Conservation (phyloP, 2,888 invertebrate genomes). For the Chydorus sphaericus region DNA sequence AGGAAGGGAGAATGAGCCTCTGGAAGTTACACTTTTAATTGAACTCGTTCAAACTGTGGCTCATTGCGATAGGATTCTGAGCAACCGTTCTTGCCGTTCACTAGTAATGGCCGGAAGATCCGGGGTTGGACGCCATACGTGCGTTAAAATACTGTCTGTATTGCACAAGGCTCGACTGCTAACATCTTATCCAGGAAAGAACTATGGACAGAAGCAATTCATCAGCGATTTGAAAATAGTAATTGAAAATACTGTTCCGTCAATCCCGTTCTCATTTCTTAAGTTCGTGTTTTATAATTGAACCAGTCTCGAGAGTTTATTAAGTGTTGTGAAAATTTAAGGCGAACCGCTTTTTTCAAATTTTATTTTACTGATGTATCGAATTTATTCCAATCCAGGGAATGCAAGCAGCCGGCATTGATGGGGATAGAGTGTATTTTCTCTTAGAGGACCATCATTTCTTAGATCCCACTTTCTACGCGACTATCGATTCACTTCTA, state of each 20-base stretch:
- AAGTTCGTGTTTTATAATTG: neutral
- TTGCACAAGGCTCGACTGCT: slow-evolving; percentile 48
- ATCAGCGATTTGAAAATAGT: slow-evolving; percentile 63
- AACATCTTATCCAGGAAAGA: slow-evolving; percentile 38
- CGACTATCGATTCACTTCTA: slow-evolving; percentile 59
- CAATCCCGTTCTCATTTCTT: neutral
- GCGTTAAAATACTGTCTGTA: slow-evolving; percentile 55
- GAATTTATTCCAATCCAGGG: slow-evolving; percentile 33
- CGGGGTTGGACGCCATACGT: slow-evolving; percentile 66
- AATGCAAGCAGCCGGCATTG: slow-evolving; percentile 61
- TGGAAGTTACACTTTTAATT: slow-evolving; percentile 45
- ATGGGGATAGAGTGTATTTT: slow-evolving; percentile 44
- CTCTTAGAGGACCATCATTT: slow-evolving; percentile 72
- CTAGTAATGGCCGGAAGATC: slow-evolving; percentile 57
- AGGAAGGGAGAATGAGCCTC: slow-evolving; percentile 48
- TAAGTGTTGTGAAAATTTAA: neutral
- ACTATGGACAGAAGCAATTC: slow-evolving; percentile 48
- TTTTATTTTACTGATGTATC: slow-evolving; percentile 11
- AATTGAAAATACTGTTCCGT: slow-evolving; percentile 22
- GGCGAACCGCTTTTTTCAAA: neutral
- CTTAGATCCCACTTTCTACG: slow-evolving; percentile 47
- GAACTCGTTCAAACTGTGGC: slow-evolving; percentile 51
- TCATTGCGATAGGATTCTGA: slow-evolving; percentile 45
- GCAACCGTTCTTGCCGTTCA: slow-evolving; percentile 41
- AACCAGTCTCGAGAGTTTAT: too few relatives aligned